Conservation (phyloP, 2,888 invertebrate species). For the Danaus chrysippus region DNA sequence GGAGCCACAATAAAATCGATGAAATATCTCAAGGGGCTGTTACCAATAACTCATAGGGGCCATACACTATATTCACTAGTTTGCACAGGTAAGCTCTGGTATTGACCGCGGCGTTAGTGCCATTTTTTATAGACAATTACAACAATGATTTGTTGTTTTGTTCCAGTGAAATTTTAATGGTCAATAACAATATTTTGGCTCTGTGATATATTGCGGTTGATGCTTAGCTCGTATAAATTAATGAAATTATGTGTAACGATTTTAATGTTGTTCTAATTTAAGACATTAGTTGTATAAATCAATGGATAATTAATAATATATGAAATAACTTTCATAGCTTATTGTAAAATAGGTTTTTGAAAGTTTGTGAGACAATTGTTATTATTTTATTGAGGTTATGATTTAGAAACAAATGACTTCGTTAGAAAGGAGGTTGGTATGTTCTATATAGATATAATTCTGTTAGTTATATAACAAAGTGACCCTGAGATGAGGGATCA, state of each 20-base stretch:
- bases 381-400: too few species aligned
- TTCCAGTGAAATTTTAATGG: slow-evolving; percentile 29
- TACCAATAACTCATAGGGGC: slow-evolving; percentile 59
- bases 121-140: slow-evolving; percentile 28
- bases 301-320: too few species aligned
- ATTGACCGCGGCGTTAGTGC: slow-evolving; percentile 36
- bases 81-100: slow-evolving; percentile 66
- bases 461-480: neutral
- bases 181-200: slow-evolving; percentile 30
- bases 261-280: neutral
- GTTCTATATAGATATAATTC: too few species aligned
- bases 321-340: too few species aligned
- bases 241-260: slow-evolving; percentile 1
- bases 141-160: slow-evolving; percentile 32
- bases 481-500: slow-evolving; percentile 20
- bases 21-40: slow-evolving; percentile 71
- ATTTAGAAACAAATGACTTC: too few species aligned
- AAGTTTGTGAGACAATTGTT: too few species aligned
- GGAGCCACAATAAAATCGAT: slow-evolving; percentile 79
- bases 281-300: neutral
- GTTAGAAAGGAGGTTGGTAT: too few species aligned
- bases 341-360: too few species aligned
- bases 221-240: neutral
- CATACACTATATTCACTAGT: slow-evolving; percentile 22
- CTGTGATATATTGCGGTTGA: slow-evolving; percentile 14